Percentiles rank a stretch among this genome's conserved stretches.
phyloP scores from a whole-genome alignment of 1,140 invertebrate genomes.

The Tetraneura akinire region DNA sequence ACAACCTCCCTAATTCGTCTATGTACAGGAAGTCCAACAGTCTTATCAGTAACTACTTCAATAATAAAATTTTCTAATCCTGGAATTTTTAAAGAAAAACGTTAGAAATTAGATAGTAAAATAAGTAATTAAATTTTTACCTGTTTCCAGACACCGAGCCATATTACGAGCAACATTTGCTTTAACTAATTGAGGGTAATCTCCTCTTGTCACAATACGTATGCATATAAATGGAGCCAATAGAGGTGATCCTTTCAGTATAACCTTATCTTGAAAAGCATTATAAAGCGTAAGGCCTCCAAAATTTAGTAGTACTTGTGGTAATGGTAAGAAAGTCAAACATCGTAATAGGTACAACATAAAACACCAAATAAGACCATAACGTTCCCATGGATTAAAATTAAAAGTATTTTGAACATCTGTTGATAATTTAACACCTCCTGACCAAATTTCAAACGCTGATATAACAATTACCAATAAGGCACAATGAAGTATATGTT shows the following conservation, averaged over 20 bases:
- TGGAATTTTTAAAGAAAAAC: neutral
- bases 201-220: slow-evolving; percentile 91
- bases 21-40: slow-evolving; percentile 73
- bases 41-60: slow-evolving; percentile 95
- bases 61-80: slow-evolving; percentile 96
- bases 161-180: slow-evolving; percentile 88
- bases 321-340: slow-evolving; percentile 82
- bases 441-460: slow-evolving; percentile 76
- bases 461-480: slow-evolving; percentile 75
- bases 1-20: slow-evolving; percentile 79
- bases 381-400: slow-evolving; percentile 78
- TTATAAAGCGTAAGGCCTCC: slow-evolving; percentile 89
- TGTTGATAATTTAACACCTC: slow-evolving; percentile 71
- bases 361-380: slow-evolving; percentile 71
- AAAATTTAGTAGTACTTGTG: slow-evolving; percentile 90
- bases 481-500: slow-evolving; percentile 78
- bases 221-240: slow-evolving; percentile 95
- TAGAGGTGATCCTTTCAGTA: slow-evolving; percentile 84
- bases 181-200: slow-evolving; percentile 89
- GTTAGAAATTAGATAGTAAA: neutral
- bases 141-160: slow-evolving; percentile 80
- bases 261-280: slow-evolving; percentile 91
- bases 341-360: slow-evolving; percentile 78
- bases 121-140: slow-evolving; percentile 9
- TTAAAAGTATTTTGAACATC: slow-evolving; percentile 62